A percentile compares a stretch with the other conserved stretches of the same genome.
Conservation (phyloP, 2,113 vertebrate genomes). For the Rhinichthys klamathensis region DNA sequence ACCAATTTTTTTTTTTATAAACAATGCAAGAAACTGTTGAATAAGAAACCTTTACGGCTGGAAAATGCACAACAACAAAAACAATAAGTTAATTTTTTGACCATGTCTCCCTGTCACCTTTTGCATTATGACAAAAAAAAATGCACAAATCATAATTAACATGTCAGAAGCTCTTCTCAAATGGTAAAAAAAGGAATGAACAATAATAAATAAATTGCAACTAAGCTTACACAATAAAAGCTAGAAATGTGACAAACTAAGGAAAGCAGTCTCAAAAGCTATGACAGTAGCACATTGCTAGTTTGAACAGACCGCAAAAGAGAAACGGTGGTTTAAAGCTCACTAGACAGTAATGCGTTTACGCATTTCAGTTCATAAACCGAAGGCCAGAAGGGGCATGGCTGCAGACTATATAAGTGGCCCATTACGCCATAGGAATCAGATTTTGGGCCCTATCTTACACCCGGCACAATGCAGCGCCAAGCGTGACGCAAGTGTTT, state of each 20-base stretch:
- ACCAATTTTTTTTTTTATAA: background rate
- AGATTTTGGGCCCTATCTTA: no score
- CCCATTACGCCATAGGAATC: no score
- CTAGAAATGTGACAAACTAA: background rate
- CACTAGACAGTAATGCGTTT: background rate
- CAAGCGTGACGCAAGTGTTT: no score
- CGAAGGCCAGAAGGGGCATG: no score
- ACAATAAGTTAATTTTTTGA: background rate
- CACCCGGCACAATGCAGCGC: no score
- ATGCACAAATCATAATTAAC: conserved; percentile 9
- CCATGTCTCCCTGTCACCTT: background rate
- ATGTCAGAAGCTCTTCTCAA: background rate
- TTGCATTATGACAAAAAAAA: background rate
- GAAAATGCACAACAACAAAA: background rate
- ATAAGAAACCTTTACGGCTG: background rate
- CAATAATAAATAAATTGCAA: background rate
- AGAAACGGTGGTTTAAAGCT: no score
- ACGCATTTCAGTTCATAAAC: background rate
- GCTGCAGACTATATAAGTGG: no score
- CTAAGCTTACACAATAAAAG: background rate
- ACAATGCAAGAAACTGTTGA: background rate
- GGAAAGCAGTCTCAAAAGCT: background rate
- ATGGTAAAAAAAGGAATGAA: background rate
- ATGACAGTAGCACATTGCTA: background rate
- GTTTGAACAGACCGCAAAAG: background rate